Percentiles rank a stretch among this genome's conserved stretches.
Conservation (phyloP, 2,113 vertebrate genomes). For the Promerops cafer region DNA sequence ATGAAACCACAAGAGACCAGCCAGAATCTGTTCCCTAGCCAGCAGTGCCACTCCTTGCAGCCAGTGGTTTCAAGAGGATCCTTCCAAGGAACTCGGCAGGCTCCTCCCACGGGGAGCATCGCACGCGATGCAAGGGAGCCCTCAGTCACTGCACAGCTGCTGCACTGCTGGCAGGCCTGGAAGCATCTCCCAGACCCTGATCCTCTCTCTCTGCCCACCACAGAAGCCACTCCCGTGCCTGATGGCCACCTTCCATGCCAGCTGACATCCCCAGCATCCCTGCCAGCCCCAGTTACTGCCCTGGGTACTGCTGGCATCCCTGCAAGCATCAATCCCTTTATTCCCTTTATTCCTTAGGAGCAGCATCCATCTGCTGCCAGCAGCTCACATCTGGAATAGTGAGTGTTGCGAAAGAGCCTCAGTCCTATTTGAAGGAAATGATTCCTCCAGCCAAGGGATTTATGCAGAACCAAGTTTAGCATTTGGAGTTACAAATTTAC, state of each 20-base stretch:
- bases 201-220: neutral
- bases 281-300: neutral
- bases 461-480: neutral
- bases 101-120: accelerated
- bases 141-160: neutral
- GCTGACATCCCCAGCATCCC: neutral
- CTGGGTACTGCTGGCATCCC: neutral
- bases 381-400: neutral
- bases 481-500: neutral
- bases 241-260: neutral
- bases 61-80: neutral
- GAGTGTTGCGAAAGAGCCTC: neutral
- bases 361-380: slow-evolving; percentile 33
- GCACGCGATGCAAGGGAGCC: accelerated
- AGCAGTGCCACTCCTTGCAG: neutral
- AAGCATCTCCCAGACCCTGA: neutral
- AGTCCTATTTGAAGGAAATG: neutral
- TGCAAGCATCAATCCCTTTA: neutral
- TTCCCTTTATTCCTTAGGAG: neutral
- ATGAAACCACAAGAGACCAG: neutral
- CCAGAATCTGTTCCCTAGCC: neutral
- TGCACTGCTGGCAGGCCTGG: accelerated
- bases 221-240: neutral
- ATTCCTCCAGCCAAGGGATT: neutral
- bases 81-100: neutral